phyloP scores from a whole-genome alignment of 2,113 vertebrate species.

The Rhipidura dahli region DNA sequence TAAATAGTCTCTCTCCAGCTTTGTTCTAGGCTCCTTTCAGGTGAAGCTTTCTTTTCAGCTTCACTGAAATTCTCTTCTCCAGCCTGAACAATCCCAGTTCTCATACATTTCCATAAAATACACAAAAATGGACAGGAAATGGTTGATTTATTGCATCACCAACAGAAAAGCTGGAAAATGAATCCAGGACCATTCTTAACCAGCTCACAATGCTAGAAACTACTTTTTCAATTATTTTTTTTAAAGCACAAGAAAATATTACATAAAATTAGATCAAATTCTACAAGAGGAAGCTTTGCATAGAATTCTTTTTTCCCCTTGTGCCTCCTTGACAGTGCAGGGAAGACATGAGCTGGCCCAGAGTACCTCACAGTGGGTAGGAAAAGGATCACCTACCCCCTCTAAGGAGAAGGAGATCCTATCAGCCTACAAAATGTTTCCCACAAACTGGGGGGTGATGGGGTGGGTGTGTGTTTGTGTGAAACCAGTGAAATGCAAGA shows the following conservation, averaged over 20 bases:
- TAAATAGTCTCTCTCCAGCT: not conserved
- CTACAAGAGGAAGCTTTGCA: not conserved
- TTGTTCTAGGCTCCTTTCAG: not conserved
- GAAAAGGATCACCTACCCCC: not conserved
- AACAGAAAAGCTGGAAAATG: not conserved
- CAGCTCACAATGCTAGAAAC: not conserved
- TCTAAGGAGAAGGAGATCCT: not conserved
- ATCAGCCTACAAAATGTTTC: not conserved
- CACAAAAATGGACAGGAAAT: not conserved
- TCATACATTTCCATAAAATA: not conserved
- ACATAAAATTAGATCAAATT: not conserved
- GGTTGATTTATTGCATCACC: not conserved
- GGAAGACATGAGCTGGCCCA: not conserved
- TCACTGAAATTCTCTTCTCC: not conserved
- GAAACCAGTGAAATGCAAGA: not conserved
- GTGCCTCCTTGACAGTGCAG: not conserved
- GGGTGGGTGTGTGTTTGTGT: not conserved
- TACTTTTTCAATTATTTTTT: not conserved
- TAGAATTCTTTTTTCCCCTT: not conserved
- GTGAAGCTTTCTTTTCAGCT: not conserved
- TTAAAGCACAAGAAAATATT: not conserved
- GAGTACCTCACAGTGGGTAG: not conserved
- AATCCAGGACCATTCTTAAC: not conserved
- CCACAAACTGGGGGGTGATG: not conserved
- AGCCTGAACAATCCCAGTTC: not conserved